phyloP scores from a whole-genome alignment of 2,113 vertebrate genomes.

The Turdus rufiventris region DNA sequence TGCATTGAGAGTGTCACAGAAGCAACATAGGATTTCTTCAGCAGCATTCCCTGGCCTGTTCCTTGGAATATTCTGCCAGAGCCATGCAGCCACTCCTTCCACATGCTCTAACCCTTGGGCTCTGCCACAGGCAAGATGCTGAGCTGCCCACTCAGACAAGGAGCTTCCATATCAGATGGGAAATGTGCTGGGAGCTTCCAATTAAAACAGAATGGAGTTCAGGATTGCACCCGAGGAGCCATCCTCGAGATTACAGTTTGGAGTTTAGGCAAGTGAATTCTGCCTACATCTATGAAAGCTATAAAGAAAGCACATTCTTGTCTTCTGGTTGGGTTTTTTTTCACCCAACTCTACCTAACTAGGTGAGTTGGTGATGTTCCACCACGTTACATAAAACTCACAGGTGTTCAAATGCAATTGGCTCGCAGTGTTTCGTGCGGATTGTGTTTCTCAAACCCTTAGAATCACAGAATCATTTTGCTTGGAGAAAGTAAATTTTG shows the following conservation, averaged over 20 bases:
- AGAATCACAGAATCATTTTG: no score
- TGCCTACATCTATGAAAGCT: background rate
- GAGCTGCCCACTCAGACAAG: background rate
- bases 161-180: background rate
- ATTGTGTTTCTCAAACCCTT: background rate
- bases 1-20: background rate
- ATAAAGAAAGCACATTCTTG: background rate
- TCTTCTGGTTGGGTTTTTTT: background rate
- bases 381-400: background rate
- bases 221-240: background rate
- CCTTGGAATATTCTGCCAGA: background rate
- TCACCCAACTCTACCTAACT: background rate
- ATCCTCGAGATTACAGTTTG: background rate
- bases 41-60: background rate
- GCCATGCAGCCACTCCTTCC: background rate
- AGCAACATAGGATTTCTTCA: background rate
- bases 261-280: background rate
- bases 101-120: background rate
- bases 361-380: background rate
- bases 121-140: background rate
- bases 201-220: background rate
- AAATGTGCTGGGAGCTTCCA: background rate
- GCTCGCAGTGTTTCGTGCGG: background rate
- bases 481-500: no score
- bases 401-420: background rate